These are phyloP conservation scores for Galerucella nymphaeae DNA, from an alignment of 2,888 invertebrate species.

Conservation along the genomic window DNA sequence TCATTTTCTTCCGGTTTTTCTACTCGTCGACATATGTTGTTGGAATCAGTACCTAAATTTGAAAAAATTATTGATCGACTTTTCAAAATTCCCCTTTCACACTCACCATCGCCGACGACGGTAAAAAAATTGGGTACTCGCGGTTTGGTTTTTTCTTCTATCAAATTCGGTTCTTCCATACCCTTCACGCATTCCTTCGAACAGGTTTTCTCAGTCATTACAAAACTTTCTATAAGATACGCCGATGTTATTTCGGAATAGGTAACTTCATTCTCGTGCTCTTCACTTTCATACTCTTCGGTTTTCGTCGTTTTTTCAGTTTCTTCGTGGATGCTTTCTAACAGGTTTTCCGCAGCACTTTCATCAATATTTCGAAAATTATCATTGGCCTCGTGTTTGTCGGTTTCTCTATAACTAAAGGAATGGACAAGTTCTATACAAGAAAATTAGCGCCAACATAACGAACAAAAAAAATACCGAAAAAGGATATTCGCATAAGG, in stretches of 20 bases:
- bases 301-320: neutral
- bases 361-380: neutral
- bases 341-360: neutral
- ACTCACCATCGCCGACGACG: neutral
- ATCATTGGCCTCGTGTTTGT: neutral
- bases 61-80: no score
- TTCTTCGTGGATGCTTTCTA: conserved; percentile 14
- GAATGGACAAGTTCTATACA: no score
- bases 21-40: neutral
- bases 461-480: no score
- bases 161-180: neutral
- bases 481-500: no score
- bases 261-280: neutral
- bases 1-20: neutral
- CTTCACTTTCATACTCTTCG: neutral
- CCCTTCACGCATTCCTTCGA: neutral
- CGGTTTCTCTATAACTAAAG: neutral
- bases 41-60: neutral
- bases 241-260: neutral
- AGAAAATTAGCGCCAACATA: no score
- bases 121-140: neutral
- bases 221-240: neutral
- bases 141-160: neutral
- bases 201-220: neutral
- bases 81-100: no score